Evolutionary conservation across 2,888 invertebrate species (phyloP), one percentile per base, ranked within the genome.

Genomic region (Netelia fuscicornis): DNA sequence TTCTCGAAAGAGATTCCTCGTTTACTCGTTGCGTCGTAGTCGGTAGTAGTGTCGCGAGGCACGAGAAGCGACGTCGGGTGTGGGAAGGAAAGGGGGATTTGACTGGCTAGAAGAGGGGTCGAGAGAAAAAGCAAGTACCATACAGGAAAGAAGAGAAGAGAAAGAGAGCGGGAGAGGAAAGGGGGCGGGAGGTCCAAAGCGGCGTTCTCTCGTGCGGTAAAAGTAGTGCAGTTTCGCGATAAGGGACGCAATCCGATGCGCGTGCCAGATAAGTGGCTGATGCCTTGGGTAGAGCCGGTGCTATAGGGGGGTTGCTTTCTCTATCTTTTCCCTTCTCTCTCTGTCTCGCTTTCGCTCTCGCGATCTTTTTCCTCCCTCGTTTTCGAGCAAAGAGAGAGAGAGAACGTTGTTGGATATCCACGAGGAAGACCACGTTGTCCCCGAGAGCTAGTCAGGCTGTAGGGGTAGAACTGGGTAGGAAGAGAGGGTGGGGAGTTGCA

Each of bases 211-310:
- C 75, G 81, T 83, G 82, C 83, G 89, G 92, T 91, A 92, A 93
- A 93, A 93, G 93, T 93, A 92, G 92, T 92, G 93, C 93, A 92
- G 90, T 90, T 87, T 86, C 81, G 90, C 92, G 93, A 94, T 94
- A 94, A 94, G 93, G 90, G 90, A 92, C 93, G 92, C 93, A 93
- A 94, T 94, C 93, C 93, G 93, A 94, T 94, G 93, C 93, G 93
- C 93, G 93, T 94, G 93, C 93, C 93, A 94, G 93, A 94, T 94
- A 94, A 94, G 92, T 92, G 90, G 91, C 91, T 91, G 93, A 93
- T 93, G 93, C 92, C 91, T 92, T 90, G 67, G 82, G 37, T 20
- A 70, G 54, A 88, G 89, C 89, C 86, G 87, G 44, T 75, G 75
- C 75, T 83, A 65, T 42, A 54, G 67, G 74, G 74, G 65, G 74